These are phyloP conservation scores for Cheilosia vernalis DNA, from an alignment of 2,888 invertebrate species.

Conservation along the genomic window DNA sequence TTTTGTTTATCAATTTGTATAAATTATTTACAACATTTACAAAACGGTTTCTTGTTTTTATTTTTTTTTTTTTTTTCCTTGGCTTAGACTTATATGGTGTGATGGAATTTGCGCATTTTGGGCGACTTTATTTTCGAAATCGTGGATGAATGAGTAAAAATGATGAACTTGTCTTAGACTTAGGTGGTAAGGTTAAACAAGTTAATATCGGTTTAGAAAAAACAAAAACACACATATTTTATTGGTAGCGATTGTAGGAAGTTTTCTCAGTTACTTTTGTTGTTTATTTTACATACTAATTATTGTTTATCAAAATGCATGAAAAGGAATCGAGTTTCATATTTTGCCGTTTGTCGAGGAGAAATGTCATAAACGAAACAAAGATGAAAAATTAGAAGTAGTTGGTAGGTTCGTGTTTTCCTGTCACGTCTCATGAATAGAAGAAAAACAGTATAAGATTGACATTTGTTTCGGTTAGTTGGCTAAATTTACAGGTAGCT, in stretches of 20 bases:
- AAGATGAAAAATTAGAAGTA: not conserved
- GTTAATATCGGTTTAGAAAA: conserved; percentile 28
- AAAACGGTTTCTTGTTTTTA: conserved; percentile 31
- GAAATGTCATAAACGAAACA: conserved; percentile 26
- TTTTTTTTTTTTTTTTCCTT: not conserved
- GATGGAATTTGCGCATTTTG: conserved; percentile 45
- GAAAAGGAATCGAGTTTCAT: conserved; percentile 50
- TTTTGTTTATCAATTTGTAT: conserved; percentile 46
- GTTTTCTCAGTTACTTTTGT: conserved; percentile 54
- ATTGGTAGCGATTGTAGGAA: conserved; percentile 62
- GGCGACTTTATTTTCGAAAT: conserved; percentile 42
- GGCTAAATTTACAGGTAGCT: too few species aligned
- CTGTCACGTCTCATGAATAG: too few species aligned
- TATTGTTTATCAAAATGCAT: conserved; percentile 63
- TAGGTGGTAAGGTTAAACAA: conserved; percentile 31
- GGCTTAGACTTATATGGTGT: conserved; percentile 37
- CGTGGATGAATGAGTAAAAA: conserved; percentile 51
- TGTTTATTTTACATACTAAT: conserved; percentile 25
- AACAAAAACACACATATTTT: conserved; percentile 9
- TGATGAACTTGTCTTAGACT: conserved; percentile 32
- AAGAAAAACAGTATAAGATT: too few species aligned
- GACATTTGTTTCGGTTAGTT: too few species aligned
- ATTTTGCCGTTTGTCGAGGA: conserved; percentile 35
- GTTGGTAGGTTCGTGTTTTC: too few species aligned
- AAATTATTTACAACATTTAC: conserved; percentile 74